Evolutionary conservation across 2,113 vertebrate genomes (phyloP), one percentile per base, ranked within the genome.

Genomic region (Aegypius monachus): DNA sequence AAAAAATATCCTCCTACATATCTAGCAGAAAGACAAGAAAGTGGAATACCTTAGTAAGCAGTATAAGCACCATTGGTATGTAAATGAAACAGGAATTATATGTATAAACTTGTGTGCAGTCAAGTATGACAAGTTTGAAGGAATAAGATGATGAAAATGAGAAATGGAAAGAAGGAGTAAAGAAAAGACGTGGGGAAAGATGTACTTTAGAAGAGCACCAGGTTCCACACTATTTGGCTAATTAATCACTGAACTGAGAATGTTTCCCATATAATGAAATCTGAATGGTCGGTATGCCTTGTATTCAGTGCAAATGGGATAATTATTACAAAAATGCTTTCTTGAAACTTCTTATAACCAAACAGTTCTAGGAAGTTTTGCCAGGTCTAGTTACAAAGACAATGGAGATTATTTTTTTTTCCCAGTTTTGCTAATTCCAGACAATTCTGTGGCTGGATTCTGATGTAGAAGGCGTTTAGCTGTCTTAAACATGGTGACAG

Each of bases 321-420:
- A 84, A 93, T 96, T 79, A 94, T 86, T 83, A 92, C 40, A 93
- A 95, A 89, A 94, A 91, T 95, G 68, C 93, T 63, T 93, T 95
- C 95, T 94, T 97, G 94, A 95, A 97, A 71, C 85, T 80, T 96
- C 93, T 95, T 94, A 89, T 80, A 96, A 95, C 91, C 71, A 85
- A 90, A 61, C 20, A 89, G 81, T 91, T 80, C 66, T 95, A 97
- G 87, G 85, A 97, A 78, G 53, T 92, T 95, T 90, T 96, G 86
- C 94, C 97, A 97, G 96, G 85, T 97, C 72, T 32, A 82, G 70
- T 95, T 93, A 58, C 53, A 93, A 95, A 95, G 77, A 95, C 95
- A 97, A 96, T 95, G 55, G 81, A 75, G 78, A 91, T 68, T 29
- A 2, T 16, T 53, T 53, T 66, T 48, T 77, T 59, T 9, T 3